Evolutionary conservation across 2,113 vertebrate species (phyloP).

Genomic region (Cephalopholis sonnerati): DNA sequence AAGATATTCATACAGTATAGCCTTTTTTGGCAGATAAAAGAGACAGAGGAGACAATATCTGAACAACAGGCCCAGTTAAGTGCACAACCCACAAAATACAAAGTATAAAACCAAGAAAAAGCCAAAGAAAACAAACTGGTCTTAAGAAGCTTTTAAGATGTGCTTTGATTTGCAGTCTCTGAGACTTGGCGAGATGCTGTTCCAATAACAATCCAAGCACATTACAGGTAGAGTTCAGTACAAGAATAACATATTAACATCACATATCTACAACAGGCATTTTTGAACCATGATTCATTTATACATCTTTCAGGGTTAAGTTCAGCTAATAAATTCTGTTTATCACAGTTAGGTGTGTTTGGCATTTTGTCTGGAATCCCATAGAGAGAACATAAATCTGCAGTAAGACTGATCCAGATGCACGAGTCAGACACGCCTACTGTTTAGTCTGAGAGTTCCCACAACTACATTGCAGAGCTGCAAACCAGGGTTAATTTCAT

Average conservation of each 20-base stretch:
- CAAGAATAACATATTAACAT: neutral
- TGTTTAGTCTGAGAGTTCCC: neutral
- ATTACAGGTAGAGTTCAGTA: neutral
- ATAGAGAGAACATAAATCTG: constrained; percentile 24
- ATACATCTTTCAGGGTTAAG: neutral
- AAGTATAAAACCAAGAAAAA: neutral
- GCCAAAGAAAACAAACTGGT: neutral
- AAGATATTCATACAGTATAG: neutral
- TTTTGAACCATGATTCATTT: neutral
- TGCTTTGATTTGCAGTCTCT: neutral
- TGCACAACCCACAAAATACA: neutral
- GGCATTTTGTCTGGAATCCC: constrained; percentile 29
- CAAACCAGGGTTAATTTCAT: constrained; percentile 1
- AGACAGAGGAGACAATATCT: neutral
- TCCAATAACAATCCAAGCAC: neutral
- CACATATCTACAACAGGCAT: neutral
- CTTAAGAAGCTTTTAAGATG: neutral
- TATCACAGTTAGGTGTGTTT: constrained; percentile 16
- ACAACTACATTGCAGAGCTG: constrained; percentile 2
- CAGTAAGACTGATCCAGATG: constrained; percentile 20
- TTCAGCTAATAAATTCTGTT: constrained; percentile 3
- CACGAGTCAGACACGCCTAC: constrained; percentile 26
- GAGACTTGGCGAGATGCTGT: neutral
- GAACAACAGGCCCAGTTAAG: neutral
- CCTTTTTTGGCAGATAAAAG: neutral